These are phyloP conservation scores for Cheilosia grossa DNA, from an alignment of 2,888 invertebrate genomes.

Conservation along the genomic window DNA sequence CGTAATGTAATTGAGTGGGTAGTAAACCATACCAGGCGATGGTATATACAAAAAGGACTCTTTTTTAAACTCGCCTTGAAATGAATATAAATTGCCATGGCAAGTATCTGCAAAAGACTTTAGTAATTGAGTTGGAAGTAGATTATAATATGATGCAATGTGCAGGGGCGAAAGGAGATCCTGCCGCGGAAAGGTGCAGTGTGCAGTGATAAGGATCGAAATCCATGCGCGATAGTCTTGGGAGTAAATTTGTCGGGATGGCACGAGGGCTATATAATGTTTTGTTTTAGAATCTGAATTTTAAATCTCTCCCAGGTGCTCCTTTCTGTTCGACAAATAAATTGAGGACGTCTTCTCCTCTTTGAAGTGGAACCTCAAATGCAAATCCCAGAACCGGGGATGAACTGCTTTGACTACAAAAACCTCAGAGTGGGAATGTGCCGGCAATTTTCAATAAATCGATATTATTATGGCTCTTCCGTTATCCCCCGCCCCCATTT, in stretches of 20 bases:
- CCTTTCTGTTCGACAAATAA: too few species aligned
- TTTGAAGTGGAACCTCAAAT: too few species aligned
- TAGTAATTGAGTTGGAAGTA: slow-evolving; percentile 2
- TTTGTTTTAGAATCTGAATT: too few species aligned
- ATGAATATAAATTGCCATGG: not conserved
- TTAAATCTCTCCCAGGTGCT: too few species aligned
- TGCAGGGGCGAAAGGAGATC: not conserved
- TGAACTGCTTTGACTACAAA: too few species aligned
- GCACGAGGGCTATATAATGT: too few species aligned
- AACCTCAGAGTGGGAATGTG: too few species aligned
- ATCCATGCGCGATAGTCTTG: not conserved
- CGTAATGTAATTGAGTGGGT: slow-evolving; percentile 8
- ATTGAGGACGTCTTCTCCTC: too few species aligned
- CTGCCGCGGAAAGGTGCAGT: too few species aligned
- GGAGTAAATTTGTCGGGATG: too few species aligned
- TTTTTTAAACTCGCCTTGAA: not conserved
- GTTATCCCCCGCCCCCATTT: not conserved
- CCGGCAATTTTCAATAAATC: too few species aligned
- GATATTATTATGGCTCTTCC: not conserved
- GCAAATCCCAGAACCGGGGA: too few species aligned
- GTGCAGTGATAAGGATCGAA: not conserved
- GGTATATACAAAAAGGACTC: not conserved
- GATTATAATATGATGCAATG: not conserved
- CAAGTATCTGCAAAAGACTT: not conserved
- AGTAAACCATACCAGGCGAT: not conserved